Evolutionary conservation across 2,797 vertebrate species (phyloP), one percentile per base, ranked within the genome.

Genomic region (Tinamus major): DNA sequence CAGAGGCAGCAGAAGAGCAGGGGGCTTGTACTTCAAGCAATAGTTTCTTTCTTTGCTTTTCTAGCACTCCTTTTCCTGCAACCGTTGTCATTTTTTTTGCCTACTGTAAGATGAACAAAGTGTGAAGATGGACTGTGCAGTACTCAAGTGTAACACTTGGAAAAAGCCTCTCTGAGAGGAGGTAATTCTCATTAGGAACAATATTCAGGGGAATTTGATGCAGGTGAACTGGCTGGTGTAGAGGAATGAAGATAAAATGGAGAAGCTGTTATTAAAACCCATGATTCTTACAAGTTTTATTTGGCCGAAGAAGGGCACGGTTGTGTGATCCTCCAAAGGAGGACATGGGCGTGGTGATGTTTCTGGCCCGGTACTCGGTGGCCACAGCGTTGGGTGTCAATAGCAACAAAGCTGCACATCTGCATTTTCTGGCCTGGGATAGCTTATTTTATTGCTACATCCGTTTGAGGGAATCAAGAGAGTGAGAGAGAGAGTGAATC

Each of bases 371-470:
- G 1, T 79, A 91, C 74, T 95, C 4, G 1, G 89, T 94, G 80
- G 92, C 95, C 5, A 3, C 24, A 0, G 83, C 26, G 0, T 82
- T 95, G 88, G 95, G 82, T 91, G 94, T 94, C 88, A 96, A 89
- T 26, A 95, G 82, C 81, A 93, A 4, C 81, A 96, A 91, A 89
- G 69, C 65, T 90, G 71, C 78, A 95, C 92, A 96, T 96, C 93
- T 95, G 85, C 64, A 82, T 90, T 97, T 92, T 93, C 95, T 89
- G 94, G 90, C 89, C 64, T 72, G 35, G 69, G 44, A 88, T 90
- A 61, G 87, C 68, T 96, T 85, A 64, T 95, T 96, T 97, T 70
- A 88, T 95, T 96, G 87, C 62, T 95, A 55, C 70, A 94, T 89
- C 93, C 82, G 19, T 70, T 94, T 96, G 68, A 58, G 72, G 69